Evolutionary conservation across 2,113 vertebrate species (phyloP).

Genomic region (Psephotus haematonotus): DNA sequence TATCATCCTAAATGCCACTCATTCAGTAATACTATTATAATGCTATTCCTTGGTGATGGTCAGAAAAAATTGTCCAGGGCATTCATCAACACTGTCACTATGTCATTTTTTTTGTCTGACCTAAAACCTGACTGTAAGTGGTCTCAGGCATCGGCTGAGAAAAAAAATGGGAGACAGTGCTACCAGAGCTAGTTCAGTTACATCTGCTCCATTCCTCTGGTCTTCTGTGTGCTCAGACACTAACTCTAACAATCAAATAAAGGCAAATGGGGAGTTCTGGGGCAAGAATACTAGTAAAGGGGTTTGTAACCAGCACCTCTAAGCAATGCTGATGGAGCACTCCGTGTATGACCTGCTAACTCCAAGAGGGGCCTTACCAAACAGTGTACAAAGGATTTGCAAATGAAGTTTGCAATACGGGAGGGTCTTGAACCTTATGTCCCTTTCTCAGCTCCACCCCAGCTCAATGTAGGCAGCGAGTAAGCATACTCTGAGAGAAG

Average conservation of each 20-base stretch:
- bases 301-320: background rate
- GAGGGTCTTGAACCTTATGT: background rate
- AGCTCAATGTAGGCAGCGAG: background rate
- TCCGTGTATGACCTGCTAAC: background rate
- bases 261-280: background rate
- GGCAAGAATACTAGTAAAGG: background rate
- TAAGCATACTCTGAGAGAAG: constrained; percentile 17
- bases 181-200: background rate
- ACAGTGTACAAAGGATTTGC: background rate
- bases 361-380: background rate
- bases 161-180: background rate
- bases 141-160: background rate
- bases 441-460: background rate
- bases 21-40: background rate
- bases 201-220: background rate
- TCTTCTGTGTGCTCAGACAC: background rate
- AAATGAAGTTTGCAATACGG: background rate
- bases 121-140: background rate
- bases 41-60: background rate
- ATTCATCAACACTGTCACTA: background rate
- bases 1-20: constrained; percentile 27
- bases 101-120: background rate
- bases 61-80: background rate
- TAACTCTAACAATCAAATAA: background rate
- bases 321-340: background rate